Percentiles rank a stretch among this genome's conserved stretches.
These are phyloP conservation scores for Hypotaenidia okinawae DNA, from an alignment of 2,797 vertebrate genomes.

Conservation along the genomic window DNA sequence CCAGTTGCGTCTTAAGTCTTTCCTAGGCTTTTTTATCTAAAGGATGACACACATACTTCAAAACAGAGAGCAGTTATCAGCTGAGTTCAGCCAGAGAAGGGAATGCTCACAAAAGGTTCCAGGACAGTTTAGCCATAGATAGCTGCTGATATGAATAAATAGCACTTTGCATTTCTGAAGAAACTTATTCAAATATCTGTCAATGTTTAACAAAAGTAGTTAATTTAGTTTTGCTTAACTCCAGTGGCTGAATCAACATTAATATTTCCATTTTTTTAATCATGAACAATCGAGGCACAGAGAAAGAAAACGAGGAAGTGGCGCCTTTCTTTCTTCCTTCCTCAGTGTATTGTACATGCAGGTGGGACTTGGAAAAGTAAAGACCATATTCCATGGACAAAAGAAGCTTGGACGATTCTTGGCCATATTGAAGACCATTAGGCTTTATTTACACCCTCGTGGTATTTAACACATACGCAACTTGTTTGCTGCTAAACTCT, in stretches of 20 bases:
- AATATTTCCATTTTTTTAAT: constrained; percentile 46
- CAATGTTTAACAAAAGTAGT: not conserved
- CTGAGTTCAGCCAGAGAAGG: constrained; percentile 27
- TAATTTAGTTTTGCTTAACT: constrained; percentile 34
- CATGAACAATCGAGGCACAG: constrained; percentile 20
- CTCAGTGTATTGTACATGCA: constrained; percentile 15
- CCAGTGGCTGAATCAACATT: constrained; percentile 23
- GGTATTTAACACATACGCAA: not conserved
- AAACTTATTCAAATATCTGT: constrained; percentile 14
- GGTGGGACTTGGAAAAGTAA: constrained; percentile 20
- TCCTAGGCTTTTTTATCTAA: constrained; percentile 38
- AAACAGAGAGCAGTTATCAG: constrained; percentile 40
- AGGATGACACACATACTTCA: constrained; percentile 15
- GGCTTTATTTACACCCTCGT: not conserved
- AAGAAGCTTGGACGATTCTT: constrained; percentile 34
- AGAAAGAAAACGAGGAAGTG: constrained; percentile 21
- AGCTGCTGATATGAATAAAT: constrained; percentile 28
- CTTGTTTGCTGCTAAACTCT: not conserved
- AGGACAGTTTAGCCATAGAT: constrained; percentile 41
- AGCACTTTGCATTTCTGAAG: constrained; percentile 35
- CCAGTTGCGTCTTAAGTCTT: constrained; percentile 27
- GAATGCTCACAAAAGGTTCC: constrained; percentile 46
- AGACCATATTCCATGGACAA: not conserved
- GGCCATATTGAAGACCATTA: not conserved
- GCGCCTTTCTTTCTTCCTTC: constrained; percentile 36